Base-by-base conservation (phyloP, 37 sponge, comb jelly and placozoan genomes). In the Diacarnus erythraeanus region DNA sequence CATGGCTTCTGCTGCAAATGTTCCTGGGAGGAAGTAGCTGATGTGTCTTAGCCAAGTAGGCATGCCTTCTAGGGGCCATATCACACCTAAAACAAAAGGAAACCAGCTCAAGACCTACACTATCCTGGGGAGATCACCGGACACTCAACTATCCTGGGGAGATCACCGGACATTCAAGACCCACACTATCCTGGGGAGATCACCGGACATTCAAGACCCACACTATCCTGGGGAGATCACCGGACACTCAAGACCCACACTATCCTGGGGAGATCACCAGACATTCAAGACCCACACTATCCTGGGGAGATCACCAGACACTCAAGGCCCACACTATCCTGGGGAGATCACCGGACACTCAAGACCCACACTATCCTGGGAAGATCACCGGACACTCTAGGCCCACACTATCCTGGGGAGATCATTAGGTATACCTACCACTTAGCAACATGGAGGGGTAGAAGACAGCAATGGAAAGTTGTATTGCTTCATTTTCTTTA, bases 51-150 rank as follows among this genome's bases (percentile, higher is more conserved):
- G 80, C 73, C 77, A 82, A 8, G 31, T 57, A 2, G 94, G 87
- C 86, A 93, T 89, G 3, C 86, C 94, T 75, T 93, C 87, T 20
- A 93, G 54, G 8, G 94, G 94, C 94, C 94, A 93, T 23, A 93
- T 70, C 36, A 93, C 93, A 86, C 94, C 91, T 90, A 43, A 34
- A 30, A 34, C 60, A 59, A 59, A 59, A 59, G 26, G 26, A 4
- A 59, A 17, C 26, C 15, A 59, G n/a, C n/a, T n/a, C n/a, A 10
- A 23, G 26, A 2, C 72, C 38, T 15, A 17, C 12, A 71, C 15
- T 25, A n/a, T 36, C 17, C 42, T n/a, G n/a, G n/a, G n/a, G n/a
- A n/a, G n/a, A n/a, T n/a, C n/a, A n/a, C n/a, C n/a, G n/a, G n/a
- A n/a, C n/a, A n/a, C n/a, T n/a, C n/a, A n/a, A n/a, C n/a, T n/a